phyloP scores from a whole-genome alignment of 2,797 vertebrate species.

The Eulemur coronatus region DNA sequence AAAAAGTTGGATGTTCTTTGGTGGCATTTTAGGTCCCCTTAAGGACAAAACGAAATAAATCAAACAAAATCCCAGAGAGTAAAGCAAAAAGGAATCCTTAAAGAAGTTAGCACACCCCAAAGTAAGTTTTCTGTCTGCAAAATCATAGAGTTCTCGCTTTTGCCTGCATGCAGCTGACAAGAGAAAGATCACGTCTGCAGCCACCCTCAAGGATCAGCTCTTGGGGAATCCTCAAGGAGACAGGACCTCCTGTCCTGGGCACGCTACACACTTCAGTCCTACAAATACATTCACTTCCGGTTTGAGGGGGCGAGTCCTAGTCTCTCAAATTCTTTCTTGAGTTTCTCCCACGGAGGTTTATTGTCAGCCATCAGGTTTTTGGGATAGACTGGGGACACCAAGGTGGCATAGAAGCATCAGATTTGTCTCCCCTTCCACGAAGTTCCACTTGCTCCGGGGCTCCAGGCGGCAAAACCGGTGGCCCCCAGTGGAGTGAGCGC shows the following conservation, averaged over 20 bases:
- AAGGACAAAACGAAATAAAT: background rate
- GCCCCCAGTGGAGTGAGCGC: rapidly evolving
- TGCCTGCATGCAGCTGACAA: rapidly evolving
- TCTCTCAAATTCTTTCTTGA: no score
- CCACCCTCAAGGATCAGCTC: background rate
- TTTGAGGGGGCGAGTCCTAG: background rate
- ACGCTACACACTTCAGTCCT: rapidly evolving
- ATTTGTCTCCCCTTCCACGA: background rate
- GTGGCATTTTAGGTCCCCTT: background rate
- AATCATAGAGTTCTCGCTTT: background rate
- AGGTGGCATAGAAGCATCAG: background rate
- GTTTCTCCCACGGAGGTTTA: background rate
- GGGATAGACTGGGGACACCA: background rate
- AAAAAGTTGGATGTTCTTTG: background rate
- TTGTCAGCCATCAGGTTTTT: background rate
- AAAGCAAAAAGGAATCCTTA: background rate
- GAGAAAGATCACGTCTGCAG: background rate
- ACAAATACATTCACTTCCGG: rapidly evolving
- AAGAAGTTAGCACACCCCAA: background rate
- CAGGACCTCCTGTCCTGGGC: background rate
- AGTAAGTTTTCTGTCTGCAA: background rate
- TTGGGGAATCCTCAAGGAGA: rapidly evolving
- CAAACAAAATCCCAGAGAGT: background rate
- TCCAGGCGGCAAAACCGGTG: background rate
- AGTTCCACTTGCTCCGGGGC: background rate